Percentiles rank a stretch among this genome's conserved stretches.
These are phyloP conservation scores for Oreonectes daqikongensis DNA, from an alignment of 2,797 vertebrate species.

Conservation along the genomic window DNA sequence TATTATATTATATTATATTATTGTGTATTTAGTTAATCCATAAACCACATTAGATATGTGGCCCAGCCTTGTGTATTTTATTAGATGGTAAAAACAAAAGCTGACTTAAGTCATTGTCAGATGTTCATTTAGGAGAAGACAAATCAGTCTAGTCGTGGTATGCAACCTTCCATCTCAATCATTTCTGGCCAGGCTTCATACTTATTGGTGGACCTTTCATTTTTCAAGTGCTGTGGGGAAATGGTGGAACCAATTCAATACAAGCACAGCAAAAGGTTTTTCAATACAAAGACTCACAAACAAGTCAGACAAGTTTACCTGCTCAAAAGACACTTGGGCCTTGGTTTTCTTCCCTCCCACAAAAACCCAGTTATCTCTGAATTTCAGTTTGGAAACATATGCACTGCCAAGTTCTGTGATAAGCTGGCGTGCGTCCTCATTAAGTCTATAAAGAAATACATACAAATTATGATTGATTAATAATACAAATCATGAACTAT, in stretches of 20 bases:
- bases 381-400: conserved; percentile 73
- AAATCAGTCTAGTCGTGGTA: conserved; percentile 77
- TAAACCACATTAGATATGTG: not conserved
- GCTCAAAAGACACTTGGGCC: conserved; percentile 81
- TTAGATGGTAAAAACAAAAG: too few relatives aligned
- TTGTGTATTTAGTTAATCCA: not conserved
- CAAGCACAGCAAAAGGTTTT: not conserved
- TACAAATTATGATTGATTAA: not conserved
- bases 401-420: conserved; percentile 85
- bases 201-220: conserved; percentile 80
- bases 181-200: conserved; percentile 90
- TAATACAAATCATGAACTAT: not conserved
- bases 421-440: conserved; percentile 79
- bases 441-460: conserved; percentile 75
- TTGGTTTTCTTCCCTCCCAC: conserved; percentile 86
- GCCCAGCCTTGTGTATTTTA: not conserved
- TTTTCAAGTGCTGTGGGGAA: conserved; percentile 81
- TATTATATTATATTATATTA: not conserved
- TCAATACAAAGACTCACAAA: not conserved
- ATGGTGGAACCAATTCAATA: not conserved
- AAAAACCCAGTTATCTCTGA: conserved; percentile 93
- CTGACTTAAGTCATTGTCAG: not conserved
- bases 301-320: conserved; percentile 75
- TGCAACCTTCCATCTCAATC: conserved; percentile 85
- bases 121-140: not conserved